Base-by-base conservation (phyloP, 2,888 invertebrate genomes). In the Chelonus formosanus region DNA sequence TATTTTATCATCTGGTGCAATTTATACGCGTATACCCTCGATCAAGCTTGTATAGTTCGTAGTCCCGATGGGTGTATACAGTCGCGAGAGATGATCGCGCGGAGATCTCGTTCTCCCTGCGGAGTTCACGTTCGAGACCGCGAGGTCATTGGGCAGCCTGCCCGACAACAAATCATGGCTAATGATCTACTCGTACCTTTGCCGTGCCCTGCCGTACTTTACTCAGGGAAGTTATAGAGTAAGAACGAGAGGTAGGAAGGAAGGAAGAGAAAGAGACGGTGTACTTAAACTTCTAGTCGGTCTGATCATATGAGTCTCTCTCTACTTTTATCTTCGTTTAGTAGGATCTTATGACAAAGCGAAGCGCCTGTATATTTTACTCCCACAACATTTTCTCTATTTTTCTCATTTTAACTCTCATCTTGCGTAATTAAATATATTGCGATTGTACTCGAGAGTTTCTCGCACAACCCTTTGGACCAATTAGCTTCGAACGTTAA, bases 141-240 rank as follows among this genome's bases (percentile, higher is more conserved):
- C 72, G 83, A 80, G 83, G 83, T 84, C 83, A 83, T 81, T 81
- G 83, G 81, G 81, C 83, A 83, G 80, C 78, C 79, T 77, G 80
- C 82, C 79, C 82, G 81, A 80, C 83, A 83, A 84, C 83, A 84
- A 84, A 84, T 84, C 83, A 84, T 82, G 82, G 81, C 82, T 84
- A 84, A 84, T 84, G 83, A 84, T 83, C 83, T 82, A 77, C 76
- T 79, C 80, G 82, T 82, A 78, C 61, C 60, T 66, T 61, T 56
- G 61, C 61, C 34, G 36, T 45, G 43, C 78, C 77, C 78, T 76
- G 76, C 76, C 76, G 76, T 78, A 76, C 76, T 79, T 78, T 77
- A 75, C 76, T 75, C 69, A 63, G 45, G 3, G 56, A 40, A 34
- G 52, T 34, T 34, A 52, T 40, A 48, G 54, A 54, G 36, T 48